These are phyloP conservation scores for Orbicella faveolata DNA, from an alignment of 64 coral and sea anemone genomes.

Conservation along the genomic window DNA sequence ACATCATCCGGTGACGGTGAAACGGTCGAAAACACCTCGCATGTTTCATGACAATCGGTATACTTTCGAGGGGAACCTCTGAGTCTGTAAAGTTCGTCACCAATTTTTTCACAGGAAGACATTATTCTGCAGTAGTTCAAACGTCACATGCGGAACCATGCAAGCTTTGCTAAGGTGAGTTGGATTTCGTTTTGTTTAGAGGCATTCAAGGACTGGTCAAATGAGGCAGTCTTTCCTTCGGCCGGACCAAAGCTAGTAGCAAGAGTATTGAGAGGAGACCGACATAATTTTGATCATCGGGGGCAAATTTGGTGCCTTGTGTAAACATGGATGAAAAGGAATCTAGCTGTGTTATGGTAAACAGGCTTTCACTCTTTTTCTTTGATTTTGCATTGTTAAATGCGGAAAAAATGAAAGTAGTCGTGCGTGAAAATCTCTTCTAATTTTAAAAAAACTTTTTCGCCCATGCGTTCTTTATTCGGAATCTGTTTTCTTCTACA, in stretches of 20 bases:
- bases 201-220: not conserved
- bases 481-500: not conserved
- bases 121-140: not conserved
- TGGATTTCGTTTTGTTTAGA: not conserved
- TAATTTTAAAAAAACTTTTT: not conserved
- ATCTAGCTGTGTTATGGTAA: slow-evolving; percentile 29
- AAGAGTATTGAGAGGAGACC: not conserved
- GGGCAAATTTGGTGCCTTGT: not conserved
- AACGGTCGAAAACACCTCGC: not conserved
- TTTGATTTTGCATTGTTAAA: not conserved
- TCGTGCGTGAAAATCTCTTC: slow-evolving; percentile 3
- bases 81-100: too few relatives aligned
- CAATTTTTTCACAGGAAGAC: too few relatives aligned
- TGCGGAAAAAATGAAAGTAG: slow-evolving; percentile 23
- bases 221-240: not conserved
- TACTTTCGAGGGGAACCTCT: not conserved
- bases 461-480: not conserved
- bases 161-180: slow-evolving; percentile 24
- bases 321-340: slow-evolving; percentile 9
- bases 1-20: not conserved
- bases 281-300: not conserved
- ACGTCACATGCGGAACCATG: not conserved
- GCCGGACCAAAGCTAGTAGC: not conserved
- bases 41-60: not conserved
- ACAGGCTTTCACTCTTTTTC: not conserved